Base-by-base conservation (phyloP, 2,888 invertebrate genomes). In the Alviniconcha strummeri region DNA sequence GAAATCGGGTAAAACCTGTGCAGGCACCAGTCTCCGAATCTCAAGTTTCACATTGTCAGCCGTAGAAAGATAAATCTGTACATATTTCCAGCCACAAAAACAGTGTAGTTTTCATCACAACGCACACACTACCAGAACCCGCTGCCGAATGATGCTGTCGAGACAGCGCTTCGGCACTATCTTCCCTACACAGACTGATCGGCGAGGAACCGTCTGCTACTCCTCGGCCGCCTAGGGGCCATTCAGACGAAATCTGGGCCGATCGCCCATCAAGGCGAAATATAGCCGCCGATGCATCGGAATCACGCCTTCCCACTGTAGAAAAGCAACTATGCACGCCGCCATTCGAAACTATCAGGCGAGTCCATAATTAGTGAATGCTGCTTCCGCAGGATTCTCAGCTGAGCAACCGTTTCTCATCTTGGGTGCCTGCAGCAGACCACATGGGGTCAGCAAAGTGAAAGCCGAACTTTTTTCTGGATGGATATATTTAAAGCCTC, bases 391-490 rank as follows among this genome's bases (percentile, higher is more conserved):
- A 81, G 60, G 57, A 71, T 81, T 81, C 74, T 81, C 72, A 76
- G 75, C 71, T 76, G 82, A 64, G 77, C 77, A 82, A 82, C 82
- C 82, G 82, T 82, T 82, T 77, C 82, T 77, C 75, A 82, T 82
- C 82, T 75, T 67, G 67, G 72, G 75, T 82, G 82, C 77, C 82
- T 82, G 75, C 82, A 82, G 81, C 81, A 57, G 72, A 64, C 78
- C 78, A 78, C 78, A 78, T 78, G 82, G 82, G 82, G 82, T 82
- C 82, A 74, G 64, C 81, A 82, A 60, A 82, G 82, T 64, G 76
- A 67, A 64, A 82, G 67, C 82, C 76, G 60, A 75, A 82, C 64
- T 82, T 75, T 64, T 82, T 76, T 64, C 82, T 74, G 82, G 78
- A 57, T 64, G 78, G 60, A 78, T 78, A 78, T 52, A 82, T 67